Conservation (phyloP, 2,888 invertebrate species). For the Chrysolina haemoptera region DNA sequence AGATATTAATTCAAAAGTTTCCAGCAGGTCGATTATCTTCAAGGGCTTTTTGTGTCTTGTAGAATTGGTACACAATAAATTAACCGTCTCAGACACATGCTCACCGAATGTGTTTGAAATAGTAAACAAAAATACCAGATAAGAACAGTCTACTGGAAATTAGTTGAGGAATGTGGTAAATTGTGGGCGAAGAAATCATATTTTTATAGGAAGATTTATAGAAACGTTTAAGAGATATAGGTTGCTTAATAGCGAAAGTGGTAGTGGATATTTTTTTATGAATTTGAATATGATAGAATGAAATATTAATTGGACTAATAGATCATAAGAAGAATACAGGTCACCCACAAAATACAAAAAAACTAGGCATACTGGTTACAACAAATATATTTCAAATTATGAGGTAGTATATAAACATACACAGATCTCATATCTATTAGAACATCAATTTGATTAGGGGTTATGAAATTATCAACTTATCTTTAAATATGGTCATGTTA, state of each 20-base stretch:
- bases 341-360: too few species aligned
- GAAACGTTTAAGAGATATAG: neutral
- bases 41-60: constrained; percentile 20
- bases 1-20: constrained; percentile 12
- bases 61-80: constrained; percentile 30
- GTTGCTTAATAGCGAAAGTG: neutral
- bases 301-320: too few species aligned
- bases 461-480: too few species aligned
- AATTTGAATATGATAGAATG: neutral
- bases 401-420: too few species aligned
- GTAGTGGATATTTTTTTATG: neutral
- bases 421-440: too few species aligned
- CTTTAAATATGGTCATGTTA: too few species aligned
- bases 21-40: constrained; percentile 44
- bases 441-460: too few species aligned
- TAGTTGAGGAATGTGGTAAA: constrained; percentile 31
- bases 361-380: too few species aligned
- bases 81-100: constrained; percentile 39
- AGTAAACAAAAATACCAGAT: constrained; percentile 48
- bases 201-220: neutral
- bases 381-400: too few species aligned
- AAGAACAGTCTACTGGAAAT: constrained; percentile 25
- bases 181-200: neutral
- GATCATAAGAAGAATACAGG: too few species aligned
- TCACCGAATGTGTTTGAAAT: constrained; percentile 48